Evolutionary conservation across 2,113 vertebrate genomes (phyloP).

Genomic region (Nyctibius bracteatus): DNA sequence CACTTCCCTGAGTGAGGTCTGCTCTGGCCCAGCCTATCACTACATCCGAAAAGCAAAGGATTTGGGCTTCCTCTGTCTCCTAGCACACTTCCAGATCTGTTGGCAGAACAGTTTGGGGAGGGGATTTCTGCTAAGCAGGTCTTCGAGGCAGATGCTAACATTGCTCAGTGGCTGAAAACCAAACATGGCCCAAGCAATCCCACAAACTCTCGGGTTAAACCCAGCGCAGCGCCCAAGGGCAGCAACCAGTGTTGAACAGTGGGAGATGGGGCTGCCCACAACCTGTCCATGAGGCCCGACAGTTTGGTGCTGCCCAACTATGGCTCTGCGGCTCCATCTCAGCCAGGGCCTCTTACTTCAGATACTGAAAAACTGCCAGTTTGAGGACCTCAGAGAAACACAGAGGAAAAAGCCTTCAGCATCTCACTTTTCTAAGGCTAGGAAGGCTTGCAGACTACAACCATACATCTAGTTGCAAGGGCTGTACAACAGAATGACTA

Average conservation of each 20-base stretch:
- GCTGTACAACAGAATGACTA: background rate
- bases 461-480: background rate
- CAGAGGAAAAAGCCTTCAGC: background rate
- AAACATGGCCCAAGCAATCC: background rate
- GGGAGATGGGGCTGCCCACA: background rate
- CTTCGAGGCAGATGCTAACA: background rate
- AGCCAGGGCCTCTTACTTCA: background rate
- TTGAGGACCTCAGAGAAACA: background rate
- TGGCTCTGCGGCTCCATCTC: background rate
- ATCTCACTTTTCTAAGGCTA: background rate
- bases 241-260: background rate
- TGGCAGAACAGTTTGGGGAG: background rate
- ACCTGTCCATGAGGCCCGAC: accelerated
- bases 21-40: background rate
- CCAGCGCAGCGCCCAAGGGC: background rate
- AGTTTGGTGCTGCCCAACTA: background rate
- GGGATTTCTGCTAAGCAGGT: background rate
- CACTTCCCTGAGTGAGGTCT: background rate
- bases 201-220: background rate
- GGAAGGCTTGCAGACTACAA: background rate
- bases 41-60: background rate
- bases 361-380: background rate
- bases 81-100: background rate
- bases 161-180: background rate
- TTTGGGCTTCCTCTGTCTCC: background rate